phyloP scores from a whole-genome alignment of 2,797 vertebrate genomes.

The Iguana delicatissima region DNA sequence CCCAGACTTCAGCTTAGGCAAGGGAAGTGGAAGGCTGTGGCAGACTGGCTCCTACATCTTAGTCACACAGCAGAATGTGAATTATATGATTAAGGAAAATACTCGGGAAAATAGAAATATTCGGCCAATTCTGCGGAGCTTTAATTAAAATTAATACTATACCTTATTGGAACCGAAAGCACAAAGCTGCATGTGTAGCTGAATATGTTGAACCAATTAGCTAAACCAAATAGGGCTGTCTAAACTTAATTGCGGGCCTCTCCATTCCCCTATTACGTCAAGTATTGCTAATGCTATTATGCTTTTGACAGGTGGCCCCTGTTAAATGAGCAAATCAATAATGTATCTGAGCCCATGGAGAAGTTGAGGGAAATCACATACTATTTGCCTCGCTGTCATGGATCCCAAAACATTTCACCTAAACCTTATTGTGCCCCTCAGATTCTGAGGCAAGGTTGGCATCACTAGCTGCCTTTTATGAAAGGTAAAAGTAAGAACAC shows the following conservation, averaged over 20 bases:
- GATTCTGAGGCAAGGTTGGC: not conserved
- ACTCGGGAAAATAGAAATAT: constrained; percentile 80
- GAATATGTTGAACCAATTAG: constrained; percentile 84
- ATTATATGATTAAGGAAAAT: constrained; percentile 73
- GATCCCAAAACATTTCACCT: constrained; percentile 43
- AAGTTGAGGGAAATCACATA: not conserved
- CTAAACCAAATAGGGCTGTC: constrained; percentile 75
- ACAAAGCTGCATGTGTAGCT: constrained; percentile 73
- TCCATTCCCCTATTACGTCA: constrained; percentile 69
- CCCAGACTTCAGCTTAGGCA: constrained; percentile 23
- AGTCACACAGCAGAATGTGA: constrained; percentile 63
- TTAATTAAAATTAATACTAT: constrained; percentile 86
- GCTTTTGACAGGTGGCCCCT: constrained; percentile 71
- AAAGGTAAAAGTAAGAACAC: fast-evolving
- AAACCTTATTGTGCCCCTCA: constrained; percentile 4
- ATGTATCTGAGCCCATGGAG: constrained; percentile 50
- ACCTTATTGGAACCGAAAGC: constrained; percentile 78
- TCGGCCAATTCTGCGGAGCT: constrained; percentile 75
- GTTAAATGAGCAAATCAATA: constrained; percentile 70
- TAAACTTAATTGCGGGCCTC: constrained; percentile 74
- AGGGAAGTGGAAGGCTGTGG: constrained; percentile 17
- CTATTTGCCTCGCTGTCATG: constrained; percentile 54
- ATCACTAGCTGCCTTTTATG: constrained; percentile 5
- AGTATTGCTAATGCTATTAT: constrained; percentile 67
- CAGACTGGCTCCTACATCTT: constrained; percentile 37